Evolutionary conservation across 2,797 vertebrate genomes (phyloP), one percentile per base, ranked within the genome.

Genomic region (Cyclopterus lumpus): DNA sequence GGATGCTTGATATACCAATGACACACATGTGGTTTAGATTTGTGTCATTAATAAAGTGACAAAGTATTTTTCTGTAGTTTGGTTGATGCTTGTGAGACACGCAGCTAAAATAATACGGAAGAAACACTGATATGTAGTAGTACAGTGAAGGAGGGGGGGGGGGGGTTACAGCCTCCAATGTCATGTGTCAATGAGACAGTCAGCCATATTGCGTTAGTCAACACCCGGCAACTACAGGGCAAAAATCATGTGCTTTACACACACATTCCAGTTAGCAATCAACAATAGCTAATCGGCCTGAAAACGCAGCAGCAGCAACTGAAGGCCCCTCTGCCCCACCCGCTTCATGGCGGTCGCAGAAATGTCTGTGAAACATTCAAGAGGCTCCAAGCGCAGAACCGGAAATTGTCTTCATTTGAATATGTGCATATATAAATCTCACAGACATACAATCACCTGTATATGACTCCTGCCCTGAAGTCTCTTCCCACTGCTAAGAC

Each of bases 151-250:
- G 28, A 57, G 18, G 28, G 48, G 26, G 26, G 24, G 55, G 74
- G 81, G 64, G 32, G 28, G 7, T 51, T 53, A 28, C n/a, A 18
- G 61, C 42, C 51, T 69, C 48, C 34, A 14, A 14, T 38, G 73
- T 82, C 86, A 90, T 86, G 76, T 78, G 79, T 72, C 63, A 53
- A 20, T 86, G 75, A 87, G 53, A 55, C 66, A 64, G 77, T 44
- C 62, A 51, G 59, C 20, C 59, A 32, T 66, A 20, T 14, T 51
- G 63, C 59, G 74, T 84, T 67, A 68, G 73, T 83, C 79, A 80
- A 61, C 71, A 58, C 7, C 1, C 34, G 22, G 48, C 53, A 28
- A 49, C 60, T 48, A 2, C 0, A 77, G n/a, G 61, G 12, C n/a
- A 44, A 16, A 70, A 64, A 65, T 38, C 49, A 18, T 65, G 20